Evolutionary conservation across 2,113 vertebrate species (phyloP), one percentile per base, ranked within the genome.

Genomic region (Pionites leucogaster): DNA sequence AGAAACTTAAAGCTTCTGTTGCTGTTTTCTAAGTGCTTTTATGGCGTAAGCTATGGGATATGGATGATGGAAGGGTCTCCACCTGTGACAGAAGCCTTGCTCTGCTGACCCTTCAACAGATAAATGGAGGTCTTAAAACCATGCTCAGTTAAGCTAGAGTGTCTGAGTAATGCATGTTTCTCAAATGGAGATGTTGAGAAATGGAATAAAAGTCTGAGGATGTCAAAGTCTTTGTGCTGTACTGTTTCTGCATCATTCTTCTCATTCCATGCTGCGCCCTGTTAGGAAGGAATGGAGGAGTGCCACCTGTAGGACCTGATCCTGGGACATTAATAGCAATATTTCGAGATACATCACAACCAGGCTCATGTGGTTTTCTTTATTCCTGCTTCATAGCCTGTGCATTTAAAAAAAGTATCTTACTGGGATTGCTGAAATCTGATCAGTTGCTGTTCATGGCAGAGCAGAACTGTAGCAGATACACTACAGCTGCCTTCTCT

Each of bases 381-480:
- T 17, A 20, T 53, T 37, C 8, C 18, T 55, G 10, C 33, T 72
- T 37, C 39, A 10, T 1, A 47, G 46, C 15, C 71, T n/a, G 24
- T 57, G 41, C 11, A 6, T 52, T 65, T 46, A 7, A 3, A 53
- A 77, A 23, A 25, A n/a, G 22, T 13, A 14, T 5, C 37, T 35
- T 19, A 3, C 33, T 15, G 52, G 13, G 39, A 7, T 14, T 72
- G 4, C 6, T 3, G 3, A 39, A 63, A 74, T 49, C 24, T 6
- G 5, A 33, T 60, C 0, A 0, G 47, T 64, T 17, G 27, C 52
- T 3, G 0, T 44, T 50, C 0, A 0, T 3, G 70, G 50, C 46
- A 25, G 41, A 57, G 70, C 62, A 59, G 67, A 71, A 20, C 31
- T 24, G 82, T 44, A 35, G 65, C 4, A 2, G 42, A 3, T 2